A percentile compares a stretch with the other conserved stretches of the same genome.
Evolutionary conservation across 2,113 vertebrate species (phyloP).

Genomic region (Alexandromys fortis): DNA sequence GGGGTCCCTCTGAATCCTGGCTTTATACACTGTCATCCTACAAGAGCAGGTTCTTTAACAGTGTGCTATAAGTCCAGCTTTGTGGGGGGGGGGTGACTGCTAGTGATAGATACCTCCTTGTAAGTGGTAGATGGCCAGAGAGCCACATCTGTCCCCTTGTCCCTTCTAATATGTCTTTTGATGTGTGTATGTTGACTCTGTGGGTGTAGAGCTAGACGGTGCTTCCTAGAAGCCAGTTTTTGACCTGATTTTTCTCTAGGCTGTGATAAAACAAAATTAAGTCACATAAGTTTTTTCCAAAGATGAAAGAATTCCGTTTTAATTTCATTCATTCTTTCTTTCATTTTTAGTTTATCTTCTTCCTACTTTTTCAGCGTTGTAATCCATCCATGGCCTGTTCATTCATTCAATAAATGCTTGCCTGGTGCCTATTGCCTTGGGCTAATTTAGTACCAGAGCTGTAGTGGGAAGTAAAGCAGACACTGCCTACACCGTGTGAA

Average conservation of each 20-base stretch:
- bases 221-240: background rate
- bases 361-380: conserved; percentile 1
- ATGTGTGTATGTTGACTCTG: background rate
- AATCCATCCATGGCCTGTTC: conserved; percentile 57
- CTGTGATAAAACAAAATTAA: background rate
- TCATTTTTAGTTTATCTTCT: conserved; percentile 37
- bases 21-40: background rate
- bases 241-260: background rate
- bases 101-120: background rate
- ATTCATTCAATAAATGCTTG: conserved; percentile 65
- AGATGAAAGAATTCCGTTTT: background rate
- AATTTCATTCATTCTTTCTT: background rate
- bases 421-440: background rate
- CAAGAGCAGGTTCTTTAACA: background rate
- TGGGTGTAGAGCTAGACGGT: background rate
- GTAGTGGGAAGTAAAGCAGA: background rate
- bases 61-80: background rate
- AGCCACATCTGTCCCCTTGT: background rate
- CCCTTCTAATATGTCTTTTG: background rate
- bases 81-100: background rate
- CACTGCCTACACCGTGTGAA: background rate
- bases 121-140: background rate
- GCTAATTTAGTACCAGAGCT: conserved; percentile 45
- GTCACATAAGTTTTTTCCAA: background rate
- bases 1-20: background rate